These are phyloP conservation scores for Cebus imitator DNA, from an alignment of 2,113 vertebrate genomes.

Conservation along the genomic window DNA sequence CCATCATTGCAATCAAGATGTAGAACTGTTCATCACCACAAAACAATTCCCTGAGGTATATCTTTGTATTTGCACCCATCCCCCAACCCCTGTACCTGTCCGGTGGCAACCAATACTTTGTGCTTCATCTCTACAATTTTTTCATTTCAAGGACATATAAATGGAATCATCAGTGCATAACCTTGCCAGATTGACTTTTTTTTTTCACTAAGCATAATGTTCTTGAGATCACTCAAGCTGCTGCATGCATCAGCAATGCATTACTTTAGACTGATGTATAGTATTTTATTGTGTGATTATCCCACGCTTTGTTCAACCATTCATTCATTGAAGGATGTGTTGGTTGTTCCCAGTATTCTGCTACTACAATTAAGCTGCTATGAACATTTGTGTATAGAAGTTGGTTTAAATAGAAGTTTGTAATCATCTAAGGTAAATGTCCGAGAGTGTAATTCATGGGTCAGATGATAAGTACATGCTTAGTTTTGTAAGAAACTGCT, in stretches of 20 bases:
- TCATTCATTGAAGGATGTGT: not conserved
- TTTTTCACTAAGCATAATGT: not conserved
- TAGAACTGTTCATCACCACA: not conserved
- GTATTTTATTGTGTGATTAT: not conserved
- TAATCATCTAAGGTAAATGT: not conserved
- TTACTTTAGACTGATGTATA: not conserved
- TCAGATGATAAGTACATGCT: not conserved
- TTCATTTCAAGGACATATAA: not conserved
- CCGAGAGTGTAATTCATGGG: not conserved
- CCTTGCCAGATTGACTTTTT: not conserved
- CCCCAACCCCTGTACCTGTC: not conserved
- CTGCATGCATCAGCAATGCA: not conserved
- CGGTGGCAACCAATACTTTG: not conserved
- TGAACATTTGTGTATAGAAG: not conserved
- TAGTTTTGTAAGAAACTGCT: not conserved
- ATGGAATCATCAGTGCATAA: not conserved
- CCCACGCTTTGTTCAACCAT: not conserved
- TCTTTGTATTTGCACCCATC: not conserved
- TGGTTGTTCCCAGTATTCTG: not conserved
- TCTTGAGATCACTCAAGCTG: not conserved
- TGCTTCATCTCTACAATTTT: not conserved
- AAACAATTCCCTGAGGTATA: not conserved
- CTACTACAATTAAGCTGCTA: not conserved
- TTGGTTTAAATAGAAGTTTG: not conserved
- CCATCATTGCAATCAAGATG: not conserved